Evolutionary conservation across 2,113 vertebrate genomes (phyloP), one percentile per base, ranked within the genome.

Genomic region (Choloepus hoffmanni): DNA sequence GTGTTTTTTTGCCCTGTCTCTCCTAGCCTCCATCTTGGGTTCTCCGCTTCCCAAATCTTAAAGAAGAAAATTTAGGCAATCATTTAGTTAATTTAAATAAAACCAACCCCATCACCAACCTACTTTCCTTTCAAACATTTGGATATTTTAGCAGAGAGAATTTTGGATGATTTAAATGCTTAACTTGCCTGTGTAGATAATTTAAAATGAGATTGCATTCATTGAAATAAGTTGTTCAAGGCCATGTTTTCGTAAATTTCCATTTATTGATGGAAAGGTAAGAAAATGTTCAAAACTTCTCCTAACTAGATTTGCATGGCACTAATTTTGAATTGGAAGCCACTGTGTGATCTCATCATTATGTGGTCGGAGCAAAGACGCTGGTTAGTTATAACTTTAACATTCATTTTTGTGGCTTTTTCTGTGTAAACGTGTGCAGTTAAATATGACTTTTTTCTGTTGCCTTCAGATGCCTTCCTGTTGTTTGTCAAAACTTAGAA

Each of bases 31-130:
- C 36, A 36, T 36, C 36, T 36, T 36, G 36, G 36, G 36, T 36
- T 36, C 36, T 36, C 36, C 36, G 23, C 23, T 74, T 4, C 40
- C 24, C 2, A 73, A 68, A 74, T 65, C 60, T 62, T 70, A 70
- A 3, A 73, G 50, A 79, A 78, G 6, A n/a, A 28, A 16, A 81
- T 55, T 65, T 11, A 1, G 19, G 43, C 55, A 73, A 85, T 85
- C 82, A 58, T 65, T 93, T 77, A 30, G 43, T 89, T 58, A 50
- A 50, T 76, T 82, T 62, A 72, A 95, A 87, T 63, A 43, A 91
- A 94, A 77, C 11, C 12, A 28, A 0, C 48, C 5, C 23, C 23
- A 70, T 0, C 13, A 73, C 6, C 21, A 65, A 36, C 10, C 48
- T 33, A 13, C 12, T 68, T 84, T n/a, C 33, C 18, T 62, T 33